phyloP scores from a whole-genome alignment of 2,113 vertebrate species.

The Bostrychus sinensis region DNA sequence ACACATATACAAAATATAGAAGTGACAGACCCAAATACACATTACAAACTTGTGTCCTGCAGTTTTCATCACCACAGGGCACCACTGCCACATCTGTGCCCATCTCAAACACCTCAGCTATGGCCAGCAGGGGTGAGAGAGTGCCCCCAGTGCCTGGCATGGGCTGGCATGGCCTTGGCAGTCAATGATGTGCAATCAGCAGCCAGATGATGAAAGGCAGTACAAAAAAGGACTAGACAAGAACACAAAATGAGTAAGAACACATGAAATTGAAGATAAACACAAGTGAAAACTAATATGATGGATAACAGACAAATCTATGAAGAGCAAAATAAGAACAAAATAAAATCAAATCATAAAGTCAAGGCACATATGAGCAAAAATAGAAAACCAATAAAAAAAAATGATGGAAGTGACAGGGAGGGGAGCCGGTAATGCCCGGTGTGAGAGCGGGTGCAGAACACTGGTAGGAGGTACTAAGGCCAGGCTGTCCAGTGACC shows the following conservation, averaged over 20 bases:
- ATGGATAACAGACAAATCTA: background rate
- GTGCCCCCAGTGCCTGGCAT: constrained; percentile 71
- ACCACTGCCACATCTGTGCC: constrained; percentile 75
- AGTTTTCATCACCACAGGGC: constrained; percentile 57
- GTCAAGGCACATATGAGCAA: background rate
- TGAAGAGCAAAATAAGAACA: background rate
- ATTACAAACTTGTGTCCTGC: constrained; percentile 60
- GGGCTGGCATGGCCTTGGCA: constrained; percentile 56
- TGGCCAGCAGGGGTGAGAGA: constrained; percentile 70
- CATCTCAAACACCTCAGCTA: constrained; percentile 69
- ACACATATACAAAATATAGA: constrained; percentile 22
- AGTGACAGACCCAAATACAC: constrained; percentile 19
- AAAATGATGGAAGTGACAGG: constrained; percentile 18
- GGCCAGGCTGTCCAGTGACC: constrained; percentile 73
- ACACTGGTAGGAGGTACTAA: constrained; percentile 62
- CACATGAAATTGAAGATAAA: background rate
- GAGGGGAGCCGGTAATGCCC: constrained; percentile 53
- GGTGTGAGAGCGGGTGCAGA: constrained; percentile 61
- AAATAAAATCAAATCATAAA: background rate
- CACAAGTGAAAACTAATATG: background rate
- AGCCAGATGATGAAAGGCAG: constrained; percentile 39
- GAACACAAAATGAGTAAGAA: background rate
- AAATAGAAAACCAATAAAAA: constrained; percentile 28
- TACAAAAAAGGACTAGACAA: background rate
- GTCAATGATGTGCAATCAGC: constrained; percentile 41